Evolutionary conservation across 1,140 invertebrate genomes (phyloP).

Genomic region (Ctenoplectra terminalis): DNA sequence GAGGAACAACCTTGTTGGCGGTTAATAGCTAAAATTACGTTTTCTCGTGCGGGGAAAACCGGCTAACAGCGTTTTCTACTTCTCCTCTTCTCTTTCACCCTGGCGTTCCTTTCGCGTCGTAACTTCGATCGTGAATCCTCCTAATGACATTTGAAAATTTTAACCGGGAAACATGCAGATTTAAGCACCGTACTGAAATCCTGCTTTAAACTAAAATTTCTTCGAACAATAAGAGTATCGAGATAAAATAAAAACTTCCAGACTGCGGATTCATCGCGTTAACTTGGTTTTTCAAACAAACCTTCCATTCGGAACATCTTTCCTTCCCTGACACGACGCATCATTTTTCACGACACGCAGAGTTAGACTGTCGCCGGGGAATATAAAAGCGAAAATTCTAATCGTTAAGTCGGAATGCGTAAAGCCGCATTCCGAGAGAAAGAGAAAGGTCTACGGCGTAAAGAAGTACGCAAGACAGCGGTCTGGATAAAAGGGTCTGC

Average conservation of each 20-base stretch:
- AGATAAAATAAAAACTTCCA: not conserved
- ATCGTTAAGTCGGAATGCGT: not conserved
- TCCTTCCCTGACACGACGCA: too few species aligned
- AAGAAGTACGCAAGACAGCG: not conserved
- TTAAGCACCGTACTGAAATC: not conserved
- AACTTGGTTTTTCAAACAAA: not conserved
- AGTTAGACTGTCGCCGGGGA: not conserved
- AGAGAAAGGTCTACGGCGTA: not conserved
- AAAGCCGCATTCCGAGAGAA: not conserved
- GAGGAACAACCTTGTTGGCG: slow-evolving; percentile 61
- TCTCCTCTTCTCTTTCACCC: not conserved
- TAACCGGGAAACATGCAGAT: not conserved
- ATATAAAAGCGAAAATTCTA: slow-evolving; percentile 18
- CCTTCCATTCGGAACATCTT: not conserved
- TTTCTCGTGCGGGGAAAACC: slow-evolving; percentile 52
- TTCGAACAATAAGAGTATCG: too few species aligned
- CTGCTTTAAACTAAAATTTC: not conserved
- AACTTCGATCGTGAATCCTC: slow-evolving; percentile 49
- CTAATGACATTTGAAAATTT: slow-evolving; percentile 48
- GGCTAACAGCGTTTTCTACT: slow-evolving; percentile 51
- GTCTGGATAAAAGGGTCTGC: not conserved
- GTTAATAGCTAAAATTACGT: slow-evolving; percentile 67
- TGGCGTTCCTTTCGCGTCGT: slow-evolving; percentile 1
- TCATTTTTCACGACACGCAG: not conserved
- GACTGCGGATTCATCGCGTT: too few species aligned